Evolutionary conservation across 92 coral and sea anemone genomes (phyloP).

Genomic region (Micromussa lordhowensis): DNA sequence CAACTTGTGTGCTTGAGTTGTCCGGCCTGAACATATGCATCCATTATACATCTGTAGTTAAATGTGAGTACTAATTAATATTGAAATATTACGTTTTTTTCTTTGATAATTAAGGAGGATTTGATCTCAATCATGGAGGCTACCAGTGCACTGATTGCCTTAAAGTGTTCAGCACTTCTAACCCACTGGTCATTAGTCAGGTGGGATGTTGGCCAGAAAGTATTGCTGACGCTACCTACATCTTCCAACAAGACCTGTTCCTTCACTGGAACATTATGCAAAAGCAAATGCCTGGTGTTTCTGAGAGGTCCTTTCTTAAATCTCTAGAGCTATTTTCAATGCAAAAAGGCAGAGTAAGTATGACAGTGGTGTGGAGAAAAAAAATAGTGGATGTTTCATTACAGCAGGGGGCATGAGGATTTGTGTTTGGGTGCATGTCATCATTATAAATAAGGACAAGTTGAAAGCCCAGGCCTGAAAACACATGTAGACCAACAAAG

Average conservation of each 20-base stretch:
- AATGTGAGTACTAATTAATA: too few species aligned
- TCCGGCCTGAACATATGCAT: too few species aligned
- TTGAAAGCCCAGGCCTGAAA: too few species aligned
- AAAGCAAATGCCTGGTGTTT: conserved; percentile 68
- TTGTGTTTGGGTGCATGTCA: too few species aligned
- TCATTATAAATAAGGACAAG: too few species aligned
- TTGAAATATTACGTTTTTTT: too few species aligned
- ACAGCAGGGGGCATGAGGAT: too few species aligned
- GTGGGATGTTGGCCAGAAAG: conserved; percentile 77
- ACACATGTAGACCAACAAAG: too few species aligned
- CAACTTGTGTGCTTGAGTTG: too few species aligned
- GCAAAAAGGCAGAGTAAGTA: conserved; percentile 68
- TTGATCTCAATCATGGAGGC: conserved; percentile 56
- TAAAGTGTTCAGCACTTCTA: conserved; percentile 41
- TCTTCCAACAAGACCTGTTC: conserved; percentile 71
- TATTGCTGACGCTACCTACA: conserved; percentile 47
- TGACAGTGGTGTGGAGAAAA: too few species aligned
- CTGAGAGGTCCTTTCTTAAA: conserved; percentile 60
- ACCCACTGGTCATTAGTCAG: conserved; percentile 58
- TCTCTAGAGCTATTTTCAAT: conserved; percentile 68
- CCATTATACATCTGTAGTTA: too few species aligned
- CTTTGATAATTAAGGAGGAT: conserved; percentile 47
- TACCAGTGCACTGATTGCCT: conserved; percentile 45
- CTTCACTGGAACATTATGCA: conserved; percentile 65
- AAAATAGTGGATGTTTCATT: too few species aligned